Base-by-base conservation (phyloP, 1,140 invertebrate genomes). In the Bombus pyrosoma region DNA sequence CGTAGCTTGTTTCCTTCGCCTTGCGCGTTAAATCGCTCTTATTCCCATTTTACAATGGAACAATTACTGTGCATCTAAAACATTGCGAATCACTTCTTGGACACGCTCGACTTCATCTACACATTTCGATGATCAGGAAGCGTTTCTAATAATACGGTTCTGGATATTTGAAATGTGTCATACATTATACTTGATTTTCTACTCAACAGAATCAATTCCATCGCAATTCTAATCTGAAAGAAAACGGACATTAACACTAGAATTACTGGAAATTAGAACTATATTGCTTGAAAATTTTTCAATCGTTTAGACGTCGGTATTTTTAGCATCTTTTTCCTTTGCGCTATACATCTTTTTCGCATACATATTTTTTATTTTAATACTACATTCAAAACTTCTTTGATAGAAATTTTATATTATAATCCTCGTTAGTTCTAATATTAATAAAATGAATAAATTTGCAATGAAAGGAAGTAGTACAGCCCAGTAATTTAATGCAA, bases 41-140 rank as follows among this genome's bases (percentile, higher is more conserved):
- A 80, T 72, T 73, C 41, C 34, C 34, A 28, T 39, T 32, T 34
- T 53, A 81, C 84, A 66, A 81, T 85, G 43, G 84, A 85, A 80
- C 84, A 57, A 85, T 85, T 81, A 81, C 62, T 12, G 71, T 57
- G 43, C 37, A 43, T 85, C 59, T 53, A 43, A 81, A 85, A 85
- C 43, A 34, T 47, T 41, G 25, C 37, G 79, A 81, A 75, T 85
- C 84, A 37, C 43, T 75, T 18, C 43, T 57, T 57, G 59, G 71
- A n/a, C 28, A 81, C 71, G 78, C 69, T 68, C 37, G 78, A 81
- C 41, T 81, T 68, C 34, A 15, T n/a, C 69, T 59, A 57, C 57
- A 69, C 78, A 79, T 79, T 75, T 57, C n/a, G 53, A 28, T 47
- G 71, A 18, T 57, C 13, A 25, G n/a, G n/a, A 43, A 85, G 53